Evolutionary conservation across 2,888 invertebrate species (phyloP).

Genomic region (Aromia moschata): DNA sequence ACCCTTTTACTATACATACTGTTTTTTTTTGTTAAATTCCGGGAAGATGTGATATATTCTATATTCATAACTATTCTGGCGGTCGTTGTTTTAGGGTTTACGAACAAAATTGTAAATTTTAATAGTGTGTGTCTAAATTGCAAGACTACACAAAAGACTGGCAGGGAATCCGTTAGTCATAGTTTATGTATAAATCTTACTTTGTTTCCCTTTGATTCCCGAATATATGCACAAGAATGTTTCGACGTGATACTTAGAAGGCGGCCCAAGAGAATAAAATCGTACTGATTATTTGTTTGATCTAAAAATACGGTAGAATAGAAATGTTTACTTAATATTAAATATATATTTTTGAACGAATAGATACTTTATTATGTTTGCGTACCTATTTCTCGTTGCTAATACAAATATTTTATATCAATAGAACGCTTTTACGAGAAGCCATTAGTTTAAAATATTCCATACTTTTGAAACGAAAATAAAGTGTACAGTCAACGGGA

Average conservation of each 20-base stretch:
- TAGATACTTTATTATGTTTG: slow-evolving; percentile 1
- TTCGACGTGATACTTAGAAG: neutral
- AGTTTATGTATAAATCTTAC: too few relatives aligned
- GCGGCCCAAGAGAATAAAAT: neutral
- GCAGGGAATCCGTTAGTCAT: too few relatives aligned
- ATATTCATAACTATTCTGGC: too few relatives aligned
- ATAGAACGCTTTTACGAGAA: neutral
- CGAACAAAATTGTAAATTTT: too few relatives aligned
- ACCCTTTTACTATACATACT: too few relatives aligned
- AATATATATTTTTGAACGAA: neutral
- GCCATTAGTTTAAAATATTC: neutral
- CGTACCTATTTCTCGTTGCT: neutral
- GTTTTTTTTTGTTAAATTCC: too few relatives aligned
- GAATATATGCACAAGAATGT: neutral
- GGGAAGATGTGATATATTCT: too few relatives aligned
- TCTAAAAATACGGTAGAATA: slow-evolving; percentile 1
- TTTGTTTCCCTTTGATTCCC: neutral
- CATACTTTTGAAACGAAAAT: neutral
- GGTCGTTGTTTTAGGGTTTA: too few relatives aligned
- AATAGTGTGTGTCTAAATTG: too few relatives aligned
- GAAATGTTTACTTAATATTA: neutral
- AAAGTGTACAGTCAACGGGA: too few relatives aligned
- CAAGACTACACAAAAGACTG: too few relatives aligned
- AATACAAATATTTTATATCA: slow-evolving; percentile 3
- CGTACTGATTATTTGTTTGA: slow-evolving; percentile 1